Evolutionary conservation across 1,140 invertebrate species (phyloP).

Genomic region (Triops longicaudatus): DNA sequence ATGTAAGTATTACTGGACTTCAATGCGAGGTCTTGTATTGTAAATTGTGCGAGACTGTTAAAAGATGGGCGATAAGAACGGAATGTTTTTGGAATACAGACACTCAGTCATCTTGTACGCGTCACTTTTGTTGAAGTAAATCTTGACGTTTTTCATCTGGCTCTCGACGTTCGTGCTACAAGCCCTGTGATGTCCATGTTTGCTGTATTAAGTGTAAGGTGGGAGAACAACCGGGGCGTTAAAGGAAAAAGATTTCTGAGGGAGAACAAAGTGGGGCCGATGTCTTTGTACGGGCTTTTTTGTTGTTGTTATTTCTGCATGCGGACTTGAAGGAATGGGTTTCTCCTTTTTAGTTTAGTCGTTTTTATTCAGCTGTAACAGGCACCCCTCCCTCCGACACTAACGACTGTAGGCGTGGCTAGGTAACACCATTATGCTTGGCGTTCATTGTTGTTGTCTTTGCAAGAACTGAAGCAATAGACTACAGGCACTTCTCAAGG

Average conservation of each 20-base stretch:
- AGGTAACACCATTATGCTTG: not conserved
- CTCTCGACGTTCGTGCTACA: not conserved
- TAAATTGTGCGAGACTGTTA: not conserved
- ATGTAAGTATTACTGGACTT: not conserved
- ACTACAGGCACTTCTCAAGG: not conserved
- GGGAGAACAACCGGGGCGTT: not conserved
- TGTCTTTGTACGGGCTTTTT: not conserved
- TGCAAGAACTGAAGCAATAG: not conserved
- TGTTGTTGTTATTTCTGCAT: not conserved
- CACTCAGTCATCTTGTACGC: slow-evolving; percentile 6
- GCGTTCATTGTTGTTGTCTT: slow-evolving; percentile 7
- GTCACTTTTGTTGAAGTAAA: not conserved
- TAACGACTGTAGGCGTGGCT: not conserved
- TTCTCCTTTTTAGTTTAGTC: not conserved
- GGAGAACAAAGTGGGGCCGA: not conserved
- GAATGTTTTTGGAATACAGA: slow-evolving; percentile 4
- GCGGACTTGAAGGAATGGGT: not conserved
- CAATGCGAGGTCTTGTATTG: not conserved
- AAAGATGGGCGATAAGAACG: not conserved
- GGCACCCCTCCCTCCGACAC: not conserved
- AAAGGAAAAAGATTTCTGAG: not conserved
- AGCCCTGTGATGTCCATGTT: not conserved
- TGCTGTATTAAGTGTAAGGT: not conserved
- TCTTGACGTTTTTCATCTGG: not conserved
- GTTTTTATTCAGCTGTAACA: not conserved